Base-by-base conservation (phyloP, 2,888 invertebrate genomes). In the Anoplius nigerrimus region DNA sequence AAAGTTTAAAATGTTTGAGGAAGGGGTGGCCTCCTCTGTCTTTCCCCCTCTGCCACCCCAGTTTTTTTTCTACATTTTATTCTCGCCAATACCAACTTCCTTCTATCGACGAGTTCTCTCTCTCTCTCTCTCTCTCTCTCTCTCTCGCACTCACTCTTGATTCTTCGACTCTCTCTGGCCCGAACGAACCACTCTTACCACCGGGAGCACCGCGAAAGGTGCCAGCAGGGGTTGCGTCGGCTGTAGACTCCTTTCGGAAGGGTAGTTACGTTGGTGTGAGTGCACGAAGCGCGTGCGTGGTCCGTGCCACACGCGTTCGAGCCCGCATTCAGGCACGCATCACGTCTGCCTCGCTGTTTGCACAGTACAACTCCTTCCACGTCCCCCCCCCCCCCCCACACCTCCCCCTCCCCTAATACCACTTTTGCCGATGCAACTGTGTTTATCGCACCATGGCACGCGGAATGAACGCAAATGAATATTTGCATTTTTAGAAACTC, bases 1-100 rank as follows among this genome's bases (percentile, higher is more conserved):
- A 82, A 84, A 85, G 80, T 87, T 88, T 88, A 87, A 87, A 88
- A 85, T 86, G 86, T 85, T 86, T 83, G 83, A 83, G 75, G 80
- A 82, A 87, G 84, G 87, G 88, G 87, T 86, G 84, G 66, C 45
- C 56, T 15, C 16, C 15, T 34, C 63, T 45, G 27, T 18, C 46
- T 61, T 13, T n/a, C 34, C 46, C 60, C 52, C 24, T 34, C 18
- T 45, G 42, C 51, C 42, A 46, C 60, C 45, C 46, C 51, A 53
- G 52, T 24, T 43, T 51, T 42, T 42, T 42, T 48, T 18, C 48
- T 48, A 16, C 34, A 34, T 48, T 48, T 48, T 18, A 48, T 18
- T 18, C 16, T 48, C 48, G 48, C 48, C 48, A 5, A 18, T 48
- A 48, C 48, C 48, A 11, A 24, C 27, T 2, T 8, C 16, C 16